phyloP scores from a whole-genome alignment of 2,888 invertebrate species.

The Tanypteryx hageni region DNA sequence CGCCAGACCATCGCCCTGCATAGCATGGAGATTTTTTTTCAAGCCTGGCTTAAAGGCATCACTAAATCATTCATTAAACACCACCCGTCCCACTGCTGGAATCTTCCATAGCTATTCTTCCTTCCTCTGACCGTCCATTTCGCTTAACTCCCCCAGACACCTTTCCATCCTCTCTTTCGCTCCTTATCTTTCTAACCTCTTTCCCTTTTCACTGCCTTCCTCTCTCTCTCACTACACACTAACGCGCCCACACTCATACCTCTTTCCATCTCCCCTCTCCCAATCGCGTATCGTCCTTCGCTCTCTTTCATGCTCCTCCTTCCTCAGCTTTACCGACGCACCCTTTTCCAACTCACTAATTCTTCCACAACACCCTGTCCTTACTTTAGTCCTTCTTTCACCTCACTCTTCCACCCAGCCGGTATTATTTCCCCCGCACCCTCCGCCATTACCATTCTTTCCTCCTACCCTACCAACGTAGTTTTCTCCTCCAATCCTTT shows the following conservation, averaged over 20 bases:
- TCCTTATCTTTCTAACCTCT: conserved; percentile 9
- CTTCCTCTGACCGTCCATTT: background rate
- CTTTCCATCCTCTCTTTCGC: background rate
- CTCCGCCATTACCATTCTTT: background rate
- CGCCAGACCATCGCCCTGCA: too few relatives aligned
- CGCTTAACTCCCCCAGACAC: background rate
- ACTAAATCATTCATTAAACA: too few relatives aligned
- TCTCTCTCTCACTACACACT: background rate
- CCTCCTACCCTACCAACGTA: background rate
- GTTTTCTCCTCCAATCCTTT: background rate
- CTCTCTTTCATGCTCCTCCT: too few relatives aligned
- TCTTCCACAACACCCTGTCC: too few relatives aligned
- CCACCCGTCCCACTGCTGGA: too few relatives aligned
- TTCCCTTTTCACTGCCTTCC: background rate
- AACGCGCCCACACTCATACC: background rate
- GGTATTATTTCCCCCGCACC: too few relatives aligned
- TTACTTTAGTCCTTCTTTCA: too few relatives aligned
- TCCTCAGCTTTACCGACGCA: too few relatives aligned
- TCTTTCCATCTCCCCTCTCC: background rate
- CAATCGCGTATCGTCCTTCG: background rate
- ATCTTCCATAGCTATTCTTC: background rate
- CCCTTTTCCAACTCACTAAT: too few relatives aligned
- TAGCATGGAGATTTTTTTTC: too few relatives aligned
- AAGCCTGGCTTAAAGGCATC: too few relatives aligned
- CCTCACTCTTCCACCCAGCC: too few relatives aligned